phyloP scores from a whole-genome alignment of 2,888 invertebrate genomes.

The Xylota sylvarum region DNA sequence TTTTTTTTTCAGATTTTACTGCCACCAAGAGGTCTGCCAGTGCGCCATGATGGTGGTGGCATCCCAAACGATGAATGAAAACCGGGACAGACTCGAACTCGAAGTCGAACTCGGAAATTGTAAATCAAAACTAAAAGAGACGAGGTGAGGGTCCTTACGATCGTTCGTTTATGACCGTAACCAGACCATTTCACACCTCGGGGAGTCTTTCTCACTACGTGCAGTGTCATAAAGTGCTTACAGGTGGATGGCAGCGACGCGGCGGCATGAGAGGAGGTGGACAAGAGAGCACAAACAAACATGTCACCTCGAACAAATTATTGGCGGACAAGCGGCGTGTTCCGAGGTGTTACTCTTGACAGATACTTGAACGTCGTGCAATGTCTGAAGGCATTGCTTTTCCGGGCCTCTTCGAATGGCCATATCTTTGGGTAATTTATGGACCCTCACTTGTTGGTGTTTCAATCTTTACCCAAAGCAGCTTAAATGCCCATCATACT shows the following conservation, averaged over 20 bases:
- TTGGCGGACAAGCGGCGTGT: slow-evolving; percentile 70
- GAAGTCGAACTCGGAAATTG: slow-evolving; percentile 70
- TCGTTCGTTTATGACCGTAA: slow-evolving; percentile 68
- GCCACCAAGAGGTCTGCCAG: slow-evolving; percentile 67
- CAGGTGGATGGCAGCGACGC: neutral
- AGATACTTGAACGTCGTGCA: slow-evolving; percentile 72
- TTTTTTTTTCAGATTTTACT: slow-evolving; percentile 32
- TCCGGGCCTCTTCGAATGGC: slow-evolving; percentile 34
- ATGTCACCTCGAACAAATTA: slow-evolving; percentile 71
- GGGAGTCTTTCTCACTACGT: slow-evolving; percentile 64
- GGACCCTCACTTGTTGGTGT: slow-evolving; percentile 26
- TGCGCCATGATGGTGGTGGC: slow-evolving; percentile 18
- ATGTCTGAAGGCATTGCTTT: slow-evolving; percentile 64
- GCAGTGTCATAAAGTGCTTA: slow-evolving; percentile 61
- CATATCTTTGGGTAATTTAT: slow-evolving; percentile 65
- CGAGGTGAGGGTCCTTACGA: slow-evolving; percentile 68
- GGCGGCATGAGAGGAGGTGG: slow-evolving; percentile 17
- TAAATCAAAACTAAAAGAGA: slow-evolving; percentile 67
- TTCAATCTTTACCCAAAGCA: neutral
- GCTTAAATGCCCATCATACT: neutral
- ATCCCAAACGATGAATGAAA: slow-evolving; percentile 70
- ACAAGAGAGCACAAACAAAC: slow-evolving; percentile 52
- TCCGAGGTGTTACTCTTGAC: slow-evolving; percentile 74
- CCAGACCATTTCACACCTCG: slow-evolving; percentile 75
- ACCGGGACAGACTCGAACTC: slow-evolving; percentile 32